phyloP scores from a whole-genome alignment of 2,888 invertebrate species.

The Idaea dimidiata region DNA sequence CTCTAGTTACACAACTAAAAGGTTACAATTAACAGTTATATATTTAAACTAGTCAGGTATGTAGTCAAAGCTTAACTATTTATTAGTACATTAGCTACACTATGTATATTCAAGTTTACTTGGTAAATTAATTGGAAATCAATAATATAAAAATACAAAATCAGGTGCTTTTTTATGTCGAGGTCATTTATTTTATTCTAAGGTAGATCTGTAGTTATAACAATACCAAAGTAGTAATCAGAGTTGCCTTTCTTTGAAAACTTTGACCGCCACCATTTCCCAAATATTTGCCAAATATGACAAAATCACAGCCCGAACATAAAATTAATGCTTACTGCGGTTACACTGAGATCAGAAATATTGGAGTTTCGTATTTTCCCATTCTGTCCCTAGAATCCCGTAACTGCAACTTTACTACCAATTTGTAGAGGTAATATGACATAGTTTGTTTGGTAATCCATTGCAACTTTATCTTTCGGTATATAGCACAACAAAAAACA shows the following conservation, averaged over 20 bases:
- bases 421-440: constrained; percentile 2
- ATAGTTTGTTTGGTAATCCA: constrained; percentile 8
- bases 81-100: constrained; percentile 33
- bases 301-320: constrained; percentile 61
- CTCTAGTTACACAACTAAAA: constrained; percentile 4
- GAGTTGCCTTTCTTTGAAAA: constrained; percentile 15
- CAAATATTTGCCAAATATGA: constrained; percentile 31
- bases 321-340: constrained; percentile 47
- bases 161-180: background rate
- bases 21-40: constrained; percentile 26
- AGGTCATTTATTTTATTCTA: background rate
- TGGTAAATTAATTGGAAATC: constrained; percentile 8
- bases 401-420: background rate
- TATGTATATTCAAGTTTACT: constrained; percentile 16
- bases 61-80: constrained; percentile 37
- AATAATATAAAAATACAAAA: constrained; percentile 1
- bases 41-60: constrained; percentile 53
- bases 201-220: background rate
- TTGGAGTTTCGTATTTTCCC: constrained; percentile 47
- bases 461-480: background rate
- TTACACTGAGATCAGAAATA: constrained; percentile 56
- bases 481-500: background rate
- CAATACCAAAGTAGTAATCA: background rate
- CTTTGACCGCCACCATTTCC: constrained; percentile 22
- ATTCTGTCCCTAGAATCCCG: constrained; percentile 10